Evolutionary conservation across 2,888 invertebrate genomes (phyloP), one percentile per base, ranked within the genome.

Genomic region (Furcula furcula): DNA sequence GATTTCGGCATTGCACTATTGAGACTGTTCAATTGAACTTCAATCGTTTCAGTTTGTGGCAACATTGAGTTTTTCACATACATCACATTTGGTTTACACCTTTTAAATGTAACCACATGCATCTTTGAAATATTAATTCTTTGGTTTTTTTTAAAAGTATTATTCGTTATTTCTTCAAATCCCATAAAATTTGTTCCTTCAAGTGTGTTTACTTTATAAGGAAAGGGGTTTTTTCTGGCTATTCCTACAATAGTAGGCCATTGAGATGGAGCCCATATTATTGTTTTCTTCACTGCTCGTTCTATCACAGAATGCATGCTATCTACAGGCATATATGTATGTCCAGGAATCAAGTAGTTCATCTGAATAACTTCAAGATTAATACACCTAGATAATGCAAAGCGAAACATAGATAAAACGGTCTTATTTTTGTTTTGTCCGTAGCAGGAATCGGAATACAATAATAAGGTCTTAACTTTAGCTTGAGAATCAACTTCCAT

Each of bases 311-410:
- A 7, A 11, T 34, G 34, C 21, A 34, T 29, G 7, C 16, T 22
- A 9, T 29, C 34, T 1, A 29, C 29, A 3, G 15, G 15, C 21
- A 21, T 21, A 5, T 21, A 21, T 9, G 21, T 21, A 22, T 38
- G 38, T 1, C 33, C 33, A 10, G 38, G 33, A 1, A 32, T 20
- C n/a, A 37, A 35, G 35, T 35, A 35, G 32, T 38, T 34, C 13
- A 38, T 42, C 29, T 42, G 30, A 30, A 35, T 34, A 60, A 29
- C 19, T 11, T 29, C 10, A 5, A 29, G 1, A 29, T 29, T 29
- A 10, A 4, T 10, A 11, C n/a, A 18, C 1, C 7, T 9, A 4
- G 4, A 10, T 11, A 29, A 19, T 16, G 16, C 16, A 11, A 10
- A 29, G 4, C 19, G 16, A 2, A 29, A 4, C 19, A 18, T 18